A percentile compares a stretch with the other conserved stretches of the same genome.
phyloP scores from a whole-genome alignment of 2,888 invertebrate species.

The Melinaea menophilus region DNA sequence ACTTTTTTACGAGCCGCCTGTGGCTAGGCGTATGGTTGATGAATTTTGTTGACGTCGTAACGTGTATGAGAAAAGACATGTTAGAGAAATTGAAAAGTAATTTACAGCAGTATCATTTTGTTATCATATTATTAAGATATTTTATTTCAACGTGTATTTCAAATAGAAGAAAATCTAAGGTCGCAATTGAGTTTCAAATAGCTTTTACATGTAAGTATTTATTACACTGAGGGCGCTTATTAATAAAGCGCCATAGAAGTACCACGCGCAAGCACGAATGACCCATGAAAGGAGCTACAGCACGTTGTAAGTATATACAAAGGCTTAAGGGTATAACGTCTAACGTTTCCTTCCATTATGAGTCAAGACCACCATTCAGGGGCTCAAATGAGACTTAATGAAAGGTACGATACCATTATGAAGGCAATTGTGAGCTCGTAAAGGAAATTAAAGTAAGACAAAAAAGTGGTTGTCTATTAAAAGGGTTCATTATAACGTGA shows the following conservation, averaged over 20 bases:
- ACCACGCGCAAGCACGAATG: constrained; percentile 50
- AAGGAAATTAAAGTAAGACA: constrained; percentile 72
- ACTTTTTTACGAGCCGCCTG: constrained; percentile 31
- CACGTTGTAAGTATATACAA: constrained; percentile 57
- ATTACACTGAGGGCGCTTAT: constrained; percentile 49
- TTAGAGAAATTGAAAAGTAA: constrained; percentile 3
- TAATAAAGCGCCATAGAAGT: constrained; percentile 54
- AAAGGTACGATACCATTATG: constrained; percentile 72
- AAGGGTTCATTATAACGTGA: constrained; percentile 12
- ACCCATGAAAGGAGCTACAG: constrained; percentile 57
- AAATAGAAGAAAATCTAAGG: neutral
- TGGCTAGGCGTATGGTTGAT: constrained; percentile 26
- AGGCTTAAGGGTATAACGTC: constrained; percentile 60
- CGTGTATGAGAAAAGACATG: constrained; percentile 12
- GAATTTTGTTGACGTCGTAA: constrained; percentile 22
- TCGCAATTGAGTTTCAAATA: constrained; percentile 10
- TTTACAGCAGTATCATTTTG: neutral
- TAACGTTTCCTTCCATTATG: constrained; percentile 65
- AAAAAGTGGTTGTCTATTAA: constrained; percentile 41
- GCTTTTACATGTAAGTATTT: constrained; percentile 37
- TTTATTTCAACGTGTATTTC: neutral
- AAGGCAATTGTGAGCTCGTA: constrained; percentile 71
- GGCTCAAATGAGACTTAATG: constrained; percentile 70
- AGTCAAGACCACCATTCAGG: constrained; percentile 62
- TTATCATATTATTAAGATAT: too few relatives aligned